A percentile compares a stretch with the other conserved stretches of the same genome.
phyloP scores from a whole-genome alignment of 2,888 invertebrate species.

The Chrysotoxum bicinctum region DNA sequence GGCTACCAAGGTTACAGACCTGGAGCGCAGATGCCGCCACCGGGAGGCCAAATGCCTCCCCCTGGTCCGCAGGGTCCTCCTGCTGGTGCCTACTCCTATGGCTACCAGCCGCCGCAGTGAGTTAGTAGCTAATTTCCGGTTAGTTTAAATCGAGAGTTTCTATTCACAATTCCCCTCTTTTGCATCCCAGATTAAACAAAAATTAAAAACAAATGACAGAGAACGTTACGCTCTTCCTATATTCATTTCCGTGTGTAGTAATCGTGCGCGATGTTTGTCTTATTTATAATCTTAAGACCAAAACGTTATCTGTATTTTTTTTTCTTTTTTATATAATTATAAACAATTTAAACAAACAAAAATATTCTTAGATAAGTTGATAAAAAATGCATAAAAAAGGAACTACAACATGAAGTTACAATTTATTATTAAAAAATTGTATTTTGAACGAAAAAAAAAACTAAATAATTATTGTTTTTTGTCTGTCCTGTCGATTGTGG shows the following conservation, averaged over 20 bases:
- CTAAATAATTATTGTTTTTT: slow-evolving; percentile 5
- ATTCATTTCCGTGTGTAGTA: slow-evolving; percentile 14
- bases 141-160: slow-evolving; percentile 33
- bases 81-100: slow-evolving; percentile 89
- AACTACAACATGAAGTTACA: slow-evolving; percentile 15
- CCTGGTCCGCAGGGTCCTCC: slow-evolving; percentile 88
- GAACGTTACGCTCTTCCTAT: slow-evolving; percentile 41
- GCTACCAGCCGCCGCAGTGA: slow-evolving; percentile 88
- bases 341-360: slow-evolving; percentile 49
- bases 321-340: slow-evolving; percentile 35
- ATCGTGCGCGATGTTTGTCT: slow-evolving; percentile 22
- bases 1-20: slow-evolving; percentile 86
- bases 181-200: background rate
- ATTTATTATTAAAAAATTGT: slow-evolving; percentile 40
- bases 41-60: slow-evolving; percentile 81
- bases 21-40: slow-evolving; percentile 84
- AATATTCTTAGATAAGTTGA: slow-evolving; percentile 59
- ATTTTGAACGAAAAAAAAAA: slow-evolving; percentile 41
- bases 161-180: slow-evolving; percentile 14
- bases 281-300: slow-evolving; percentile 52
- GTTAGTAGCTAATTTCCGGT: slow-evolving; percentile 45
- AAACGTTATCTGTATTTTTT: slow-evolving; percentile 44
- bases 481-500: slow-evolving; percentile 33
- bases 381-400: slow-evolving; percentile 55
- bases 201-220: slow-evolving; percentile 13